Conservation (phyloP, 2,797 vertebrate species). For the Atherinosoma microstoma region DNA sequence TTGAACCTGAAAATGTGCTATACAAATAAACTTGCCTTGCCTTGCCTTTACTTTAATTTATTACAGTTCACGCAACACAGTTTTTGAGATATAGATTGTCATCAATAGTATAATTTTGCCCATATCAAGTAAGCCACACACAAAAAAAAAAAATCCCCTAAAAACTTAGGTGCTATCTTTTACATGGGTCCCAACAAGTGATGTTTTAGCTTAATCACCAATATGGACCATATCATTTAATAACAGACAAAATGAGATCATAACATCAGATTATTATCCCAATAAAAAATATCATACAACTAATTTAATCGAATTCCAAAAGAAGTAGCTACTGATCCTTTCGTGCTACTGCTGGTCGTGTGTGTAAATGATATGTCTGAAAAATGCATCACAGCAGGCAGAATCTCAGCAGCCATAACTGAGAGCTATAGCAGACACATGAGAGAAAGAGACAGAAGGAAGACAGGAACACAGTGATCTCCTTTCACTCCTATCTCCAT, state of each 20-base stretch:
- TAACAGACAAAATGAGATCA: background rate
- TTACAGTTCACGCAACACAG: background rate
- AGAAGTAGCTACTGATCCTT: background rate
- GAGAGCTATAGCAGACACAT: constrained; percentile 12
- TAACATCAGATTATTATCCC: background rate
- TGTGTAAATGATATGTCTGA: constrained; percentile 1
- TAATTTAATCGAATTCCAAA: background rate
- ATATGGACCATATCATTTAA: background rate
- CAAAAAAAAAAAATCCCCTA: too few species aligned
- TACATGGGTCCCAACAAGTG: background rate
- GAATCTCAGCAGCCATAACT: constrained; percentile 6
- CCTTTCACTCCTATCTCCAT: constrained; percentile 53
- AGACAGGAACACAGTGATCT: constrained; percentile 57
- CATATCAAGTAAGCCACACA: background rate
- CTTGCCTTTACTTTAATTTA: background rate
- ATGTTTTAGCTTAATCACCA: background rate
- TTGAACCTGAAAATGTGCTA: too few species aligned
- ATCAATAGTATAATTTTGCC: background rate
- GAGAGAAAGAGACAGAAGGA: constrained; percentile 25
- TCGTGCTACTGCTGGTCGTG: background rate
- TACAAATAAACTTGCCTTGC: too few species aligned
- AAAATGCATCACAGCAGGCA: constrained; percentile 7
- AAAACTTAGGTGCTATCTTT: background rate
- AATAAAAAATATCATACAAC: background rate
- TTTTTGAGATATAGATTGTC: background rate